Evolutionary conservation across 2,113 vertebrate species (phyloP).

Genomic region (Erythrocebus patas): DNA sequence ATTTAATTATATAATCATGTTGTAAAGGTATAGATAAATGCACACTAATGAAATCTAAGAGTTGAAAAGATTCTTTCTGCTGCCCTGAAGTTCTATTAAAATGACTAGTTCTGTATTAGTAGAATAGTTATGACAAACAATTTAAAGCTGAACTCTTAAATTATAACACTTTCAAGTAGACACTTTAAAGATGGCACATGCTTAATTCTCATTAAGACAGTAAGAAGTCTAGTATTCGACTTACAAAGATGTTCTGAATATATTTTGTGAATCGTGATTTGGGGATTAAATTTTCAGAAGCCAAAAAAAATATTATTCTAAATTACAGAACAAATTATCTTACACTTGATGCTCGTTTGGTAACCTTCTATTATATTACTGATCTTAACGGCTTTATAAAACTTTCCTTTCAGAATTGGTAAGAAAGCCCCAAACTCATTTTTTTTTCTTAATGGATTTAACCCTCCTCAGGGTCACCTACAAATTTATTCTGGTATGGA

Average conservation of each 20-base stretch:
- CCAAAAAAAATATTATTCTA: not conserved
- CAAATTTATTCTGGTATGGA: slow-evolving; percentile 62
- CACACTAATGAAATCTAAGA: not conserved
- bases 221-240: not conserved
- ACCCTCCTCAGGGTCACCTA: slow-evolving; percentile 53
- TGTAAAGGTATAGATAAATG: not conserved
- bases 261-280: not conserved
- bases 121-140: not conserved
- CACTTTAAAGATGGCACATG: not conserved
- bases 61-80: not conserved
- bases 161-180: not conserved
- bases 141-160: not conserved
- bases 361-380: not conserved
- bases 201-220: not conserved
- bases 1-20: slow-evolving; percentile 15
- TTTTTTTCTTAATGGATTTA: slow-evolving; percentile 43
- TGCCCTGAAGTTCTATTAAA: not conserved
- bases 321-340: slow-evolving; percentile 6
- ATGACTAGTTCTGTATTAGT: not conserved
- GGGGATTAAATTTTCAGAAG: slow-evolving; percentile 24
- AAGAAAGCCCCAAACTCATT: not conserved
- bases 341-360: not conserved
- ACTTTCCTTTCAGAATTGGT: slow-evolving; percentile 32
- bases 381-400: slow-evolving; percentile 43
- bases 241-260: slow-evolving; percentile 19